Conservation (phyloP, 53 echinoderm and acorn worm species). For the Echinometra lucunter region DNA sequence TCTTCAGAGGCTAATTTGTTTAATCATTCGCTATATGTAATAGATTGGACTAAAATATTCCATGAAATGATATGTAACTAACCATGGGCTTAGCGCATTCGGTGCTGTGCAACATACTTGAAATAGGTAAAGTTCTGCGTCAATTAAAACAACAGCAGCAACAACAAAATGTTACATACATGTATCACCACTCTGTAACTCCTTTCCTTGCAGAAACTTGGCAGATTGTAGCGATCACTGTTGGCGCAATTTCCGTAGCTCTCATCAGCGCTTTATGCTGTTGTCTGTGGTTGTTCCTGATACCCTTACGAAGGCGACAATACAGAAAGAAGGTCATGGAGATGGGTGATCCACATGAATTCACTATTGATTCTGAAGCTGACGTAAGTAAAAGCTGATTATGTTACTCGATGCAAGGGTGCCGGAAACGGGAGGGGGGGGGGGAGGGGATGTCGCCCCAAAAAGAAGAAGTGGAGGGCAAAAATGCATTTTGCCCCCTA, state of each 20-base stretch:
- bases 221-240: slow-evolving; percentile 29
- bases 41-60: neutral
- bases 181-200: neutral
- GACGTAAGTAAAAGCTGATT: slow-evolving; percentile 8
- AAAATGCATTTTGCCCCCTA: too few relatives aligned
- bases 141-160: too few relatives aligned
- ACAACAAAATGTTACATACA: too few relatives aligned
- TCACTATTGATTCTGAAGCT: neutral
- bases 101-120: too few relatives aligned
- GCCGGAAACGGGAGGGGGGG: too few relatives aligned
- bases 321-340: neutral
- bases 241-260: neutral
- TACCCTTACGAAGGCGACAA: neutral
- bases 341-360: neutral
- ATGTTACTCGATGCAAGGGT: too few relatives aligned
- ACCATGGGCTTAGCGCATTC: too few relatives aligned
- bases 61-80: too few relatives aligned
- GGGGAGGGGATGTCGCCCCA: too few relatives aligned
- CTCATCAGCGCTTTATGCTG: slow-evolving; percentile 11
- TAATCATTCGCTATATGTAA: neutral
- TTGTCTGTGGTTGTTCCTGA: neutral
- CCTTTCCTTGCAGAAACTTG: slow-evolving; percentile 1
- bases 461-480: too few relatives aligned
- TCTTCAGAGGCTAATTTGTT: neutral
- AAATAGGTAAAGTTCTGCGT: too few relatives aligned